Evolutionary conservation across 1,140 invertebrate genomes (phyloP), one percentile per base, ranked within the genome.

Genomic region (Littorina saxatilis): DNA sequence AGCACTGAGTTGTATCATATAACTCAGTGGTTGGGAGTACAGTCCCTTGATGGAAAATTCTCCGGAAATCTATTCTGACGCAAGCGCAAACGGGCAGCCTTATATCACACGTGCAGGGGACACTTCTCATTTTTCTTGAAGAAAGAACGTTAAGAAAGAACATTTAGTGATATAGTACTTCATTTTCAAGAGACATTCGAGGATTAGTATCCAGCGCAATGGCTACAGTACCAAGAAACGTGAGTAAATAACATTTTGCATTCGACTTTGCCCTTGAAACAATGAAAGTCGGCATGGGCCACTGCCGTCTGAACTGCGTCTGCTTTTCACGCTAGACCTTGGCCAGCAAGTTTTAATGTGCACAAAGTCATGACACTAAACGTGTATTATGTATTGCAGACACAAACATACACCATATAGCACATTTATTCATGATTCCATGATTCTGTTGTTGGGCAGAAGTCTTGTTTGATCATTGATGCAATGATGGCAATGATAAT

Each of bases 221-320:
- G 82, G 32, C 82, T 1, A 68, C 70, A 11, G 47, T 83, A 7
- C 58, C 70, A 15, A 83, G 73, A 58, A 83, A 83, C 63, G 82
- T 83, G 39, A 80, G 82, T 83, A 80, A 32, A n/a, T 9, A 11
- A 29, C 27, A 61, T n/a, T 5, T 61, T 61, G 7, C 58, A 61
- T 23, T 9, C n/a, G 58, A 7, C 7, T 29, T 27, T 73, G 23
- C 15, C 29, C 70, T 11, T 68, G 23, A 39, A 39, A 68, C 23
- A 20, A 3, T 68, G 66, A 32, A 32, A 32, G 29, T 32, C 35
- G 32, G 66, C 23, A 20, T 58, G 47, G 20, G 23, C 5, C 29
- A 27, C 7, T 11, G 61, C 61, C 27, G 23, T 58, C 55, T 58
- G 1, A 63, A 63, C 61, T 68, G 66, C 35, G 9, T 15, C 27